These are phyloP conservation scores for Leptestheria dahalacensis DNA, from an alignment of 1,140 invertebrate species.

Conservation along the genomic window DNA sequence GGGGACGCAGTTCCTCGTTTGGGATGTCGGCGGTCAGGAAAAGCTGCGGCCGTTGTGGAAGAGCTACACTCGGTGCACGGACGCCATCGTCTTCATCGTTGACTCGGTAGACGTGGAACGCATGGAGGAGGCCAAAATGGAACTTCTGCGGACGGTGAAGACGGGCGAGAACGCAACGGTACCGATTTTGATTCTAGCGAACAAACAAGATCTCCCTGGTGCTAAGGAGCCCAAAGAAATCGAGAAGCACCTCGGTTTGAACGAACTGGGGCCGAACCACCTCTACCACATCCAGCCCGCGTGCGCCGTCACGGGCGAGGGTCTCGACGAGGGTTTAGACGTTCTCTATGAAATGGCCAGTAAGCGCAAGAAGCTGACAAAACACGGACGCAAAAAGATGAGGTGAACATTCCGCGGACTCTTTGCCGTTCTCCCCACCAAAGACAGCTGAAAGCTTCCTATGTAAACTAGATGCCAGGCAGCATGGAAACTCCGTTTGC, in stretches of 20 bases:
- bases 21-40: constrained; percentile 73
- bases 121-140: constrained; percentile 89
- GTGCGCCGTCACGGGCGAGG: constrained; percentile 91
- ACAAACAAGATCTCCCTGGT: constrained; percentile 83
- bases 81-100: constrained; percentile 84
- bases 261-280: constrained; percentile 51
- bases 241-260: constrained; percentile 67
- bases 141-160: constrained; percentile 71
- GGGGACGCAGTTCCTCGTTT: constrained; percentile 71
- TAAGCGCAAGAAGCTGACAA: constrained; percentile 76
- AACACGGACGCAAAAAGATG: constrained; percentile 26
- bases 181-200: constrained; percentile 76
- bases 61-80: constrained; percentile 77
- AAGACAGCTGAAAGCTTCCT: neutral
- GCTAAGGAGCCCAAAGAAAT: constrained; percentile 72
- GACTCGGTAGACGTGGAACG: constrained; percentile 77
- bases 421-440: neutral
- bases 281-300: constrained; percentile 79
- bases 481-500: no score
- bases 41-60: constrained; percentile 64
- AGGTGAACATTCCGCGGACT: neutral
- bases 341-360: constrained; percentile 85
- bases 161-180: constrained; percentile 75
- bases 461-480: no score
- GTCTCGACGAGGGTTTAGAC: constrained; percentile 83